Conservation (phyloP, 2,113 vertebrate species). For the Pteronura brasiliensis region DNA sequence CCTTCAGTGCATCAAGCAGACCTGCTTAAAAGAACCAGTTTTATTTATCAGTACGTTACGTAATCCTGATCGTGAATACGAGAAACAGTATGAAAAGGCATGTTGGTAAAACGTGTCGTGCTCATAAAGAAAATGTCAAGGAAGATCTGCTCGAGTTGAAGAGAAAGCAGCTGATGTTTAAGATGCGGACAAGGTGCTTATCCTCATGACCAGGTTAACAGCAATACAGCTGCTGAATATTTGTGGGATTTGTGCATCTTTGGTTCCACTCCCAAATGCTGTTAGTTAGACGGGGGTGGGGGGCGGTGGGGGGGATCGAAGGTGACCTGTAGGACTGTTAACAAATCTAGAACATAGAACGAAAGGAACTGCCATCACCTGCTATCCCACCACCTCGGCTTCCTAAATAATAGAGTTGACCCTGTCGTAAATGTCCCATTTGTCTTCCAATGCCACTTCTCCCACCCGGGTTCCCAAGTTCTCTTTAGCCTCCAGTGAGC, state of each 20-base stretch:
- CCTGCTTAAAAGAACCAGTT: neutral
- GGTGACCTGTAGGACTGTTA: neutral
- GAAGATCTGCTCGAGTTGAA: neutral
- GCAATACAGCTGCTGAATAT: neutral
- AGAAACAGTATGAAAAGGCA: neutral
- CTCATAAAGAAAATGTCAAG: neutral
- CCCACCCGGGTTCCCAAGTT: neutral
- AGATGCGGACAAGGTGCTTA: neutral
- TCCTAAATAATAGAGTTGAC: neutral
- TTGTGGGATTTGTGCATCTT: neutral
- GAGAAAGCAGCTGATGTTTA: neutral
- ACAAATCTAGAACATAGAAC: neutral
- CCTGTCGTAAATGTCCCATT: neutral
- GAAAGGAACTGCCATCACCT: neutral
- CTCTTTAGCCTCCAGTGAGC: neutral
- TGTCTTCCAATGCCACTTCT: neutral
- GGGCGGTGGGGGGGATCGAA: neutral
- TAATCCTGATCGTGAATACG: neutral
- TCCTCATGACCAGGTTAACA: neutral
- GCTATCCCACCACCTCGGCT: fast-evolving
- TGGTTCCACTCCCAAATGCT: neutral
- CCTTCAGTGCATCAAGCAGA: neutral
- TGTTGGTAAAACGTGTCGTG: neutral
- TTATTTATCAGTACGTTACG: neutral
- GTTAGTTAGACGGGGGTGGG: neutral